Evolutionary conservation across 2,888 invertebrate species (phyloP), one percentile per base, ranked within the genome.

Genomic region (Nezara viridula): DNA sequence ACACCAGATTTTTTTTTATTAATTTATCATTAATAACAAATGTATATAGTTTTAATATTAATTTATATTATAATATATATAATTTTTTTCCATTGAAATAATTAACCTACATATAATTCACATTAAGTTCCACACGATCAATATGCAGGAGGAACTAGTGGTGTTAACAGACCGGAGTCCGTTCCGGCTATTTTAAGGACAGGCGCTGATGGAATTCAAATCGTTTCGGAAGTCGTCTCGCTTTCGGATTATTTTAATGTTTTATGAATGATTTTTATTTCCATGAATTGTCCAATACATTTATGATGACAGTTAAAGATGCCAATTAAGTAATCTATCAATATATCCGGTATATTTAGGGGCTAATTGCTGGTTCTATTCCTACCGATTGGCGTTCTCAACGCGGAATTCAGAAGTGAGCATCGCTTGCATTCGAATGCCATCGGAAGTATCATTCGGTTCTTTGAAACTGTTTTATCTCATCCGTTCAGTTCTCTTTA

Each of bases 381-480:
- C 66, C 66, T 32, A 14, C 37, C 27, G 66, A 19, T 73, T 32
- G 37, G 37, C 19, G 1, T 2, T 7, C 19, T 32, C 66, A 19
- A 73, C 9, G 32, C 66, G 32, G 66, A 73, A 73, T 73, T 73
- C 32, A 16, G 37, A 21, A 37, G 66, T 16, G 66, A 73, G 37
- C 66, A 37, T 21, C 19, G 1, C 37, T 24, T 73, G 66, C 66
- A 73, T 73, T 73, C 66, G 37, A 73, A 73, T 73, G 19, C 19
- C 37, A 37, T 73, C 66, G 66, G 66, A 73, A 73, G 66, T 32
- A 37, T 60, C 60, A 2, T 32, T 37, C 32, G 19, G 37, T 73
- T 73, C 66, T 73, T 73, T 37, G 66, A 21, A 73, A 73, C 24
- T 14, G 32, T 73, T 73, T 73, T 32, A 73, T 73, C 66, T 73